Base-by-base conservation (phyloP, 1,140 invertebrate species). In the Neotoxoptera formosana region DNA sequence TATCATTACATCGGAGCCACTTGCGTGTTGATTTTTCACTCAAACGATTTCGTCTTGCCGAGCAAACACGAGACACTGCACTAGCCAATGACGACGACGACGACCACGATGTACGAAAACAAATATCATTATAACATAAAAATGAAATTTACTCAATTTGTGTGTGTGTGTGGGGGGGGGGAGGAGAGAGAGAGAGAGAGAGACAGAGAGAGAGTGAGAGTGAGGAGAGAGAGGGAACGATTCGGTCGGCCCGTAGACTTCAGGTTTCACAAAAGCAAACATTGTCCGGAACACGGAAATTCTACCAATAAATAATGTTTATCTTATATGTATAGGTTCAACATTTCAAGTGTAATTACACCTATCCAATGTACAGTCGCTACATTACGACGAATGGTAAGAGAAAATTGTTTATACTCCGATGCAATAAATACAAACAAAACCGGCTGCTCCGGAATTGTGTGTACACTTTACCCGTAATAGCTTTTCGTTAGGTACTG, bases 1-100 rank as follows among this genome's bases (percentile, higher is more conserved):
- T 81, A 83, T 81, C 90, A 48, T 91, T 81, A 81, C 67, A 41
- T 34, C n/a, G 45, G 67, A 47, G 45, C 47, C 90, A 91, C 90
- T 83, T 48, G 67, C n/a, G 56, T 91, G 90, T 91, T 91, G 90
- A 81, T 91, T 91, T 67, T 91, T 91, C 67, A 91, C 67, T 91
- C 47, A n/a, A 47, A 81, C 60, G 41, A 48, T 90, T 90, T 76
- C 56, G 34, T 76, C 51, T 60, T n/a, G n/a, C 25, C 51, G 56
- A 90, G 41, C 89, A 90, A 90, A 90, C 89, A 90, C 56, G 8
- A 45, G 41, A 30, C 25, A 2, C 7, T 0, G 36, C 53, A 60
- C 53, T 90, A 14, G 21, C 25, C 48, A 53, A 60, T 25, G 34
- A 67, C 60, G 67, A n/a, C 36, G 41, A 14, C n/a, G 25, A 60